These are phyloP conservation scores for Zeus faber DNA, from an alignment of 2,113 vertebrate species.

Conservation along the genomic window DNA sequence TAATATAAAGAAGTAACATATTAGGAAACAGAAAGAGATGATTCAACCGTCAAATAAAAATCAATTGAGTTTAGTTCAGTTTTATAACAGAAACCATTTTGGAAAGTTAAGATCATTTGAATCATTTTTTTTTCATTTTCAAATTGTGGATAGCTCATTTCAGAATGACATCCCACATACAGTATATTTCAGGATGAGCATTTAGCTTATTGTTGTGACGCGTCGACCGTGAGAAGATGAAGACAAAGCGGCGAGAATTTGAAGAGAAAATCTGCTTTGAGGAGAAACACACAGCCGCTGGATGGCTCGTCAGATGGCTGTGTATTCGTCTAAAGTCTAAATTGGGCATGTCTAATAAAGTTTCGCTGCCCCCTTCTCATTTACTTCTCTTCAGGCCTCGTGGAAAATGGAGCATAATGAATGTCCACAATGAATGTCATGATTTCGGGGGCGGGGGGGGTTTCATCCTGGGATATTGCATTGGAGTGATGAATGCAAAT, in stretches of 20 bases:
- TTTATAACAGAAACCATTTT: neutral
- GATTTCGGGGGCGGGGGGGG: slow-evolving; percentile 22
- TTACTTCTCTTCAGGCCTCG: too few species aligned
- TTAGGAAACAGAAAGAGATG: neutral
- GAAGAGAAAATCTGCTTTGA: too few species aligned
- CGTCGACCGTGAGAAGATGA: too few species aligned
- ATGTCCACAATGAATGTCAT: slow-evolving; percentile 25
- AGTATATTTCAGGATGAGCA: too few species aligned
- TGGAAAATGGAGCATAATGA: slow-evolving; percentile 44
- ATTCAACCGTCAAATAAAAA: neutral
- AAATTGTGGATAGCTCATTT: slow-evolving; percentile 11
- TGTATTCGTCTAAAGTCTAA: neutral
- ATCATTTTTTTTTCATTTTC: neutral
- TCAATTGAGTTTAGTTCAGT: neutral
- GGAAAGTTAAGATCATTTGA: neutral
- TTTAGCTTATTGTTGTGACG: neutral
- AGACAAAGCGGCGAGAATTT: too few species aligned
- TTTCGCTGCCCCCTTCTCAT: slow-evolving; percentile 32
- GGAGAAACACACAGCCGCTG: neutral
- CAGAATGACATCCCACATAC: neutral
- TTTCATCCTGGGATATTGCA: slow-evolving; percentile 45
- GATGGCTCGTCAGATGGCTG: neutral
- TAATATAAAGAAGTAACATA: neutral
- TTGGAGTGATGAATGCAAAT: slow-evolving; percentile 57
- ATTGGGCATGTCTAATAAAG: slow-evolving; percentile 28